phyloP scores from a whole-genome alignment of 2,797 vertebrate genomes.

The Scolopax bukidnonensis region DNA sequence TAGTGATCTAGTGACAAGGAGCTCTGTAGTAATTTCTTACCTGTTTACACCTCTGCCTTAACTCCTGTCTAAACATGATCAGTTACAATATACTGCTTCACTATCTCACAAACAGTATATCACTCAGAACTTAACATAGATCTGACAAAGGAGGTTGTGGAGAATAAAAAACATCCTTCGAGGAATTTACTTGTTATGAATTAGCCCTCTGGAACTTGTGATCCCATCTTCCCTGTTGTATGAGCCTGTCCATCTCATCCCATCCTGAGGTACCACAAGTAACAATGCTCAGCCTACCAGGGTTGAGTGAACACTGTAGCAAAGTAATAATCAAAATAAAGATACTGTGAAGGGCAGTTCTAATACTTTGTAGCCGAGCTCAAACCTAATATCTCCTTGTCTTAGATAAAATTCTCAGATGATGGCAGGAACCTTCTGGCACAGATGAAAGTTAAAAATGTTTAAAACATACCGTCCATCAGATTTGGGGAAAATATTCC shows the following conservation, averaged over 20 bases:
- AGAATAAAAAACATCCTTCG: not conserved
- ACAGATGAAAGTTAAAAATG: not conserved
- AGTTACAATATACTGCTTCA: not conserved
- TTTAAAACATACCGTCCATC: not conserved
- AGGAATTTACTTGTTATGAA: not conserved
- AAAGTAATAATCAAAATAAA: not conserved
- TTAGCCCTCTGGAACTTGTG: not conserved
- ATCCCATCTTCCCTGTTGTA: not conserved
- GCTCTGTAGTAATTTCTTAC: not conserved
- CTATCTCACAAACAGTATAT: not conserved
- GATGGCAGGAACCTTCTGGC: not conserved
- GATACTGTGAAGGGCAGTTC: not conserved
- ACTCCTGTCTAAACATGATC: not conserved
- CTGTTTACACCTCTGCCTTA: not conserved
- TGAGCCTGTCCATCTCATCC: not conserved
- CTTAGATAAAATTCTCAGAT: not conserved
- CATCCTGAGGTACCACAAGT: not conserved
- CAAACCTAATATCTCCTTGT: accelerated
- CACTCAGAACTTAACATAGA: not conserved
- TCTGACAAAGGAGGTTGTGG: not conserved
- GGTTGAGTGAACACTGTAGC: not conserved
- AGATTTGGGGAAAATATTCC: not conserved
- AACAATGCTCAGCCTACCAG: not conserved
- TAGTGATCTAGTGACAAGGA: not conserved
- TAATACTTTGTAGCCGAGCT: not conserved